phyloP scores from a whole-genome alignment of 2,888 invertebrate genomes.

The Hirtodrosophila cameraria region DNA sequence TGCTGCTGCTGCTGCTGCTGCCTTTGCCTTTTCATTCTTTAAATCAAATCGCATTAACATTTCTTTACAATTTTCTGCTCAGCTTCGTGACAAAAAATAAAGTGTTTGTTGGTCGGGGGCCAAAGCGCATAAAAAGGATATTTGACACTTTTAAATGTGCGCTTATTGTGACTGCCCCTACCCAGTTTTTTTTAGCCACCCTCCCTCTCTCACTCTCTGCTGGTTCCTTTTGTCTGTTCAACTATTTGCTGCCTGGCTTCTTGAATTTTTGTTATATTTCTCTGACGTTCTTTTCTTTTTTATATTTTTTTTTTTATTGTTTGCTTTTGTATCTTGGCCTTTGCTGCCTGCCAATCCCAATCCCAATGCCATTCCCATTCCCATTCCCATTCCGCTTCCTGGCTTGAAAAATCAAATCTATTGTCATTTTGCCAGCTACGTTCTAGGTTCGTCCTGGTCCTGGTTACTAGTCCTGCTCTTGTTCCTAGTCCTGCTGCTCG shows the following conservation, averaged over 20 bases:
- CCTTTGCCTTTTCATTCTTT: conserved; percentile 69
- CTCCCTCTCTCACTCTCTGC: conserved; percentile 8
- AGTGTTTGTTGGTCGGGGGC: conserved; percentile 71
- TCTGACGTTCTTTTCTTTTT: conserved; percentile 43
- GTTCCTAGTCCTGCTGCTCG: conserved; percentile 8
- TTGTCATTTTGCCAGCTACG: conserved; percentile 75
- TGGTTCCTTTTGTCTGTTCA: conserved; percentile 66
- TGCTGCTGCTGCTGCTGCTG: conserved; percentile 25
- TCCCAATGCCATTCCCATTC: conserved; percentile 12
- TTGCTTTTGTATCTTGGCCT: conserved; percentile 75
- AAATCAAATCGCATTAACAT: conserved; percentile 80
- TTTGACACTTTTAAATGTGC: conserved; percentile 80
- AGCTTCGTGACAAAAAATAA: conserved; percentile 74
- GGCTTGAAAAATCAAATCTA: conserved; percentile 73
- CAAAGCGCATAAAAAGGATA: conserved; percentile 78
- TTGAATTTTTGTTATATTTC: conserved; percentile 69
- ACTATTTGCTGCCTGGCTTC: conserved; percentile 70
- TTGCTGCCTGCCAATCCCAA: conserved; percentile 50
- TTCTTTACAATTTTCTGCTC: conserved; percentile 76
- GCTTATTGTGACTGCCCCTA: conserved; percentile 71
- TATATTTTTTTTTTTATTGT: conserved; percentile 61
- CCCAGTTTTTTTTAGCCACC: too few species aligned
- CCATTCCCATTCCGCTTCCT: conserved; percentile 50
- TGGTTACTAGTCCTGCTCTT: conserved; percentile 11
- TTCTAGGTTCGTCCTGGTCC: conserved; percentile 47